These are phyloP conservation scores for Lasioglossum leucozonium DNA, from an alignment of 2,888 invertebrate genomes.

Conservation along the genomic window DNA sequence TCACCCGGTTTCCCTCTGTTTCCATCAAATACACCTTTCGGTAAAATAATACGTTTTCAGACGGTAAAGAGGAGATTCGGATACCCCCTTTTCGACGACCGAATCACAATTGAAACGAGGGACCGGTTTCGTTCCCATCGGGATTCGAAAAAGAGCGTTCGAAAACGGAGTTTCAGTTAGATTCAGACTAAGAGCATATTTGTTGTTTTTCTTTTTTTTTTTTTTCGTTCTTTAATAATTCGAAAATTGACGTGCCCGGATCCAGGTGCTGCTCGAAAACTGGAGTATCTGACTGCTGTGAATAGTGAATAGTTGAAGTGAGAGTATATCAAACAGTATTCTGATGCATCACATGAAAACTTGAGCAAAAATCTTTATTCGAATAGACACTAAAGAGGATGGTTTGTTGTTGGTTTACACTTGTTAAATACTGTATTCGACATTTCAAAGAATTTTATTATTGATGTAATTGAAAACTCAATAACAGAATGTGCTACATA, in stretches of 20 bases:
- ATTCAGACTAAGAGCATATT: background rate
- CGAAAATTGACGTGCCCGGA: background rate
- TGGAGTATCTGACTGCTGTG: background rate
- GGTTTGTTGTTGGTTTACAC: background rate
- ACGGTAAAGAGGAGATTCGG: slow-evolving; percentile 2
- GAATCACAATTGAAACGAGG: background rate
- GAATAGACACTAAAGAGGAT: background rate
- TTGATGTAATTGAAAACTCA: background rate
- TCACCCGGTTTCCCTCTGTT: slow-evolving; percentile 72
- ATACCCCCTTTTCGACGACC: background rate
- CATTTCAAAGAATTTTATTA: background rate
- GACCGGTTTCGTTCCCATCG: background rate
- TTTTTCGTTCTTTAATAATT: background rate
- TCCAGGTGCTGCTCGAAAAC: background rate
- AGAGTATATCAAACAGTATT: background rate
- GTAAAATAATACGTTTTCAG: slow-evolving; percentile 7
- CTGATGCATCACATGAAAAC: background rate
- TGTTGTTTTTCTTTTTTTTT: background rate
- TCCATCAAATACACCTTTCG: slow-evolving; percentile 27
- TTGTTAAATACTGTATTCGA: background rate
- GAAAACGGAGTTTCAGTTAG: background rate
- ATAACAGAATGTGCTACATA: background rate
- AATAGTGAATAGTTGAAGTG: slow-evolving; percentile 2
- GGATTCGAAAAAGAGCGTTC: background rate
- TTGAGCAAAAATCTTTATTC: background rate